Evolutionary conservation across 1,140 invertebrate species (phyloP), one percentile per base, ranked within the genome.

Genomic region (Bombyx mandarina): DNA sequence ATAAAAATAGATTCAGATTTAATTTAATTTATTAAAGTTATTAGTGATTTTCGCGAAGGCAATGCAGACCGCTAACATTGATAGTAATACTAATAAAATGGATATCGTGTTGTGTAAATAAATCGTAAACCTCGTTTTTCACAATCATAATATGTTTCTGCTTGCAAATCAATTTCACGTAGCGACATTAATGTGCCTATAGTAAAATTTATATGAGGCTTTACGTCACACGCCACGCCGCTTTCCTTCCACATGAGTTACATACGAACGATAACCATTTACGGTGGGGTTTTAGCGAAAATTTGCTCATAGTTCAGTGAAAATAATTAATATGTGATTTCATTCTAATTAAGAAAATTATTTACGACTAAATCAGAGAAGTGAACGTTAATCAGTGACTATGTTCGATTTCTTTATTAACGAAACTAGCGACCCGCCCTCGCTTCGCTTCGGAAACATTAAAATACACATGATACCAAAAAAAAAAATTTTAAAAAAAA

Each of bases 91-190:
- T 35, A 76, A 78, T 70, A 49, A 73, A 80, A 69, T 77, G 73
- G 75, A 79, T 82, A 81, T 81, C 63, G 79, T 79, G 72, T 77
- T 82, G 82, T 81, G 79, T 79, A 84, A 87, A 87, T 87, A 87
- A 85, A 85, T 79, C 82, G 84, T 87, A 87, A 87, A 87, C 84
- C 84, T 78, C 74, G 71, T 87, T 87, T 35, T 87, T 84, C 84
- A 84, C 81, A 87, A 87, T 84, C 82, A 82, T 86, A 85, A 87
- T 87, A 87, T 83, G 79, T 87, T 87, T 82, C 82, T 82, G 81
- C 73, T 67, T 77, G 84, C 82, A 87, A 87, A 87, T 87, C 84
- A 86, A 87, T 87, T 87, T 87, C 82, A 83, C 82, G 81, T 84
- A 79, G 75, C 77, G 79, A 87, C 81, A 84, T 86, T 87, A 85